Conservation (phyloP, 1,140 invertebrate genomes). For the Lerema accius region DNA sequence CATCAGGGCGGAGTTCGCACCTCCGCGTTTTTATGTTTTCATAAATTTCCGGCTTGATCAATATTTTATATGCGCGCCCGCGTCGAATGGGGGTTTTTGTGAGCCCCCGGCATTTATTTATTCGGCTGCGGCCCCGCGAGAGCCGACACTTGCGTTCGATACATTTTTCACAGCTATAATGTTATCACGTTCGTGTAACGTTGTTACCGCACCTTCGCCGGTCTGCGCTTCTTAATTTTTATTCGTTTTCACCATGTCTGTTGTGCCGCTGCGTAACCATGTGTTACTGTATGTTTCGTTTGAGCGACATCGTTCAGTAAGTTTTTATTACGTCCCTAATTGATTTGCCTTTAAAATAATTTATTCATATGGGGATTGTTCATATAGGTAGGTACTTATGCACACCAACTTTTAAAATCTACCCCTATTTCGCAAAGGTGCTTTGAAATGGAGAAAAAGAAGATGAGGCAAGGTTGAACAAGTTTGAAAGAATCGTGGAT, state of each 20-base stretch:
- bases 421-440: too few species aligned
- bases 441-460: too few species aligned
- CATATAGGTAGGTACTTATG: too few species aligned
- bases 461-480: too few species aligned
- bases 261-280: neutral
- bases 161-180: conserved; percentile 69
- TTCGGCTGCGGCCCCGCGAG: conserved; percentile 53
- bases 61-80: conserved; percentile 67
- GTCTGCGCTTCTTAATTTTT: conserved; percentile 31
- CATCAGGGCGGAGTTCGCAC: conserved; percentile 53
- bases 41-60: conserved; percentile 70
- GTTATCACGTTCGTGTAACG: conserved; percentile 53
- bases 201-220: conserved; percentile 25
- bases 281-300: too few species aligned
- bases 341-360: too few species aligned
- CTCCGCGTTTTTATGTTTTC: conserved; percentile 69
- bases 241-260: conserved; percentile 2
- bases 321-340: too few species aligned
- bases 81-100: conserved; percentile 53
- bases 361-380: too few species aligned
- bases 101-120: conserved; percentile 51
- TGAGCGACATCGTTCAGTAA: neutral
- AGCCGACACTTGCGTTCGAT: conserved; percentile 60
- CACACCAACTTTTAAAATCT: too few species aligned
- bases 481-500: too few species aligned